These are phyloP conservation scores for Ornithoptera priamus DNA, from an alignment of 2,888 invertebrate genomes.

Conservation along the genomic window DNA sequence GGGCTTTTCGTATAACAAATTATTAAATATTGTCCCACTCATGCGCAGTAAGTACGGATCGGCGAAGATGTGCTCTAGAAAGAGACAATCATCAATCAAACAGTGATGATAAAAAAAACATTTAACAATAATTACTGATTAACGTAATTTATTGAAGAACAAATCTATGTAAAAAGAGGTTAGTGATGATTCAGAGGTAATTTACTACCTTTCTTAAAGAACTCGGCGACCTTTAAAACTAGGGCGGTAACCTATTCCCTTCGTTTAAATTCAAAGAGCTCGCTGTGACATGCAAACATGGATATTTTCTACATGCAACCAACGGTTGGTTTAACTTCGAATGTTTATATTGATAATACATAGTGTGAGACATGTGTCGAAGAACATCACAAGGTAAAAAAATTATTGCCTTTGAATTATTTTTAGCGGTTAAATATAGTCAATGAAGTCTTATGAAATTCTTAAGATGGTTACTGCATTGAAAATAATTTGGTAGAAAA, in stretches of 20 bases:
- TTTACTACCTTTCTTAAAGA: conserved; percentile 17
- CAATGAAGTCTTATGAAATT: too few species aligned
- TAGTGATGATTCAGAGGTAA: not conserved
- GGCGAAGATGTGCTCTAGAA: too few species aligned
- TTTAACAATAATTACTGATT: not conserved
- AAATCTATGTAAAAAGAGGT: not conserved
- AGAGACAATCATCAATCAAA: not conserved
- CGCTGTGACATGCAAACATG: conserved; percentile 42
- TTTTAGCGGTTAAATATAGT: too few species aligned
- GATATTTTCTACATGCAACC: conserved; percentile 38
- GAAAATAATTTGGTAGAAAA: too few species aligned
- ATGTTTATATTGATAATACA: conserved; percentile 15
- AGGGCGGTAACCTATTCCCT: conserved; percentile 56
- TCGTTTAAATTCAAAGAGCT: conserved; percentile 54
- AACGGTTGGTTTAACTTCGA: conserved; percentile 40
- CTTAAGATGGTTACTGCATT: too few species aligned
- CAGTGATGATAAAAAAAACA: not conserved
- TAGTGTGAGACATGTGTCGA: not conserved
- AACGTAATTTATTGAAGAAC: not conserved
- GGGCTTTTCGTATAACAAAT: not conserved
- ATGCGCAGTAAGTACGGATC: too few species aligned
- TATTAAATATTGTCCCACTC: not conserved
- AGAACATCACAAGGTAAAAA: not conserved
- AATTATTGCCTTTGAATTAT: not conserved
- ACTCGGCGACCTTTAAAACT: conserved; percentile 44